These are phyloP conservation scores for Amphibalanus amphitrite DNA, from an alignment of 1,140 invertebrate species.

Conservation along the genomic window DNA sequence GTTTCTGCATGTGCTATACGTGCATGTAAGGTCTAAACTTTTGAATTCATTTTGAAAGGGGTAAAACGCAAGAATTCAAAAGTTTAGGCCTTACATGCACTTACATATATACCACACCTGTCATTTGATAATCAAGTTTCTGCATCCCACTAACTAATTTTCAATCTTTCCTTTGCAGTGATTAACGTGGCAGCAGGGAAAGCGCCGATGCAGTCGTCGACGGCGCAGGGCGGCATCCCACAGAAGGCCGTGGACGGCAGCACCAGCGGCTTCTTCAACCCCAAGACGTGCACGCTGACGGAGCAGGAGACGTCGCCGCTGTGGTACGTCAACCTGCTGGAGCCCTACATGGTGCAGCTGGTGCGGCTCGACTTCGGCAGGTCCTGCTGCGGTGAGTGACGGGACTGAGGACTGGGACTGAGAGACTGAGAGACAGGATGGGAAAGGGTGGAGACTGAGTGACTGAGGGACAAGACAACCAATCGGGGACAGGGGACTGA, in stretches of 20 bases:
- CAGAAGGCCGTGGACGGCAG: slow-evolving; percentile 82
- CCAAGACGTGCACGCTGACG: slow-evolving; percentile 72
- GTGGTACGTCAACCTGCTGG: slow-evolving; percentile 91
- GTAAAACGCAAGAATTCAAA: too few relatives aligned
- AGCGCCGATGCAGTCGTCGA: slow-evolving; percentile 83
- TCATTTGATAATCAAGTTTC: too few relatives aligned
- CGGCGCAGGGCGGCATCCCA: slow-evolving; percentile 61
- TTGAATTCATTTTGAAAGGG: too few relatives aligned
- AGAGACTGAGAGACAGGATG: too few relatives aligned
- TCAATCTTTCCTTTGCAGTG: slow-evolving; percentile 41
- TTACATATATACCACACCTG: too few relatives aligned
- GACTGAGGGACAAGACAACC: too few relatives aligned
- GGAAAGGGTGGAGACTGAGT: too few relatives aligned
- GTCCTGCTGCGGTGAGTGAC: slow-evolving; percentile 57
- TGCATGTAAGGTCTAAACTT: too few relatives aligned
- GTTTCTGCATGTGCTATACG: too few relatives aligned
- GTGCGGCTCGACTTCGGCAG: slow-evolving; percentile 82
- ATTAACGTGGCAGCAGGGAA: slow-evolving; percentile 89
- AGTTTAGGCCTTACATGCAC: too few relatives aligned
- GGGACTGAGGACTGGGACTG: too few relatives aligned
- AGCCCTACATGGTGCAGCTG: slow-evolving; percentile 87
- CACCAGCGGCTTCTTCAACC: slow-evolving; percentile 58
- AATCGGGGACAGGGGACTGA: too few relatives aligned
- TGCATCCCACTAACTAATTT: not conserved
- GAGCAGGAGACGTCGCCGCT: slow-evolving; percentile 62